Percentiles rank a stretch among this genome's conserved stretches.
Evolutionary conservation across 2,113 vertebrate species (phyloP).

Genomic region (Urocitellus parryii): DNA sequence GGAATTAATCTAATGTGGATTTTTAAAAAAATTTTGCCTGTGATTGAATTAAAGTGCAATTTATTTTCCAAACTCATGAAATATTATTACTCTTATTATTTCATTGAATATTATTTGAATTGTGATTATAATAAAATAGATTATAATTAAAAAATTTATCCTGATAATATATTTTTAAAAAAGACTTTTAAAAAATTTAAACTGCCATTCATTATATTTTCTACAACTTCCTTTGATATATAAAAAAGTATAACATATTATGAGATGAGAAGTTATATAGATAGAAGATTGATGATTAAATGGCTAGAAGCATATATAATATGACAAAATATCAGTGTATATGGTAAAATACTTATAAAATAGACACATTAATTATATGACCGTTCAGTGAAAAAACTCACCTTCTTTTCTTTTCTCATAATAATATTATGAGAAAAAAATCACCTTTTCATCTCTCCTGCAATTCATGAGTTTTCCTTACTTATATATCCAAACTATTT

Average conservation of each 20-base stretch:
- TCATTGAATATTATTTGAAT: too few relatives aligned
- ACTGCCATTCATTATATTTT: neutral
- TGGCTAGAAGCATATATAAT: neutral
- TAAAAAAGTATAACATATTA: neutral
- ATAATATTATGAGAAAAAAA: neutral
- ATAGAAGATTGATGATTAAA: neutral
- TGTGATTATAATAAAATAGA: too few relatives aligned
- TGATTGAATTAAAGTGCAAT: too few relatives aligned
- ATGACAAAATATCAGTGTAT: neutral
- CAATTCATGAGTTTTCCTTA: neutral
- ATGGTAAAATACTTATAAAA: neutral
- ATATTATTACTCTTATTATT: too few relatives aligned
- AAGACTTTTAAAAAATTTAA: neutral
- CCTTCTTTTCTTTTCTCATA: neutral
- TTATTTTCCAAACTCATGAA: too few relatives aligned
- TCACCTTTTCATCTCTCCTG: neutral
- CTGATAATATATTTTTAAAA: neutral
- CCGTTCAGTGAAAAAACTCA: neutral
- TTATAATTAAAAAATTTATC: too few relatives aligned
- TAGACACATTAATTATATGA: neutral
- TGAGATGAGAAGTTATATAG: neutral
- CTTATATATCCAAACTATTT: neutral
- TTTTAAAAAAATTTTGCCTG: too few relatives aligned
- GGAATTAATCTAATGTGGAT: too few relatives aligned
- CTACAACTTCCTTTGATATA: neutral